phyloP scores from a whole-genome alignment of 2,888 invertebrate genomes.

The Ommatoiulus sabulosus region DNA sequence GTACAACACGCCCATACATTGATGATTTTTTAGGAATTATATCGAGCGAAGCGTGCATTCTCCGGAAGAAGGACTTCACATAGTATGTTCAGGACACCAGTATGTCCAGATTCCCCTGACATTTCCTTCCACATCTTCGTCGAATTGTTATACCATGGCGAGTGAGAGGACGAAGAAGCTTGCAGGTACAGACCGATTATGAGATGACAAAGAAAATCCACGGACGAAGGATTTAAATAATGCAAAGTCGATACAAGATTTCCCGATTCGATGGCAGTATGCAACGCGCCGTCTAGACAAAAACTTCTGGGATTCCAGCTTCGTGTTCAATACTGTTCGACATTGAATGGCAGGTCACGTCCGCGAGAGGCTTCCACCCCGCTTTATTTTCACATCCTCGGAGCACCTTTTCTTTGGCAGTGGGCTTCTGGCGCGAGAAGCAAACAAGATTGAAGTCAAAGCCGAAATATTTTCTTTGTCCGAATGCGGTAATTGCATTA shows the following conservation, averaged over 20 bases:
- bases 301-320: background rate
- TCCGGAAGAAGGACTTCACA: too few relatives aligned
- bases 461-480: slow-evolving; percentile 30
- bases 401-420: slow-evolving; percentile 33
- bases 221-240: background rate
- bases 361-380: background rate
- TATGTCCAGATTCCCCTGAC: too few relatives aligned
- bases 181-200: background rate
- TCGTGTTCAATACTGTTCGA: background rate
- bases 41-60: too few relatives aligned
- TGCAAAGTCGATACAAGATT: background rate
- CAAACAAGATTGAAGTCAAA: slow-evolving; percentile 49
- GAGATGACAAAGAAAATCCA: background rate
- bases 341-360: background rate
- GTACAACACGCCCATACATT: too few relatives aligned
- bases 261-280: background rate
- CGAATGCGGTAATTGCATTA: slow-evolving; percentile 51
- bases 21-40: too few relatives aligned
- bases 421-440: background rate
- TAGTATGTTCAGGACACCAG: too few relatives aligned
- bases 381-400: background rate
- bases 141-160: background rate
- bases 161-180: background rate
- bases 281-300: background rate
- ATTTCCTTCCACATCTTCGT: background rate